Evolutionary conservation across 2,888 invertebrate genomes (phyloP), one percentile per base, ranked within the genome.

Genomic region (Hirtodrosophila duncani): DNA sequence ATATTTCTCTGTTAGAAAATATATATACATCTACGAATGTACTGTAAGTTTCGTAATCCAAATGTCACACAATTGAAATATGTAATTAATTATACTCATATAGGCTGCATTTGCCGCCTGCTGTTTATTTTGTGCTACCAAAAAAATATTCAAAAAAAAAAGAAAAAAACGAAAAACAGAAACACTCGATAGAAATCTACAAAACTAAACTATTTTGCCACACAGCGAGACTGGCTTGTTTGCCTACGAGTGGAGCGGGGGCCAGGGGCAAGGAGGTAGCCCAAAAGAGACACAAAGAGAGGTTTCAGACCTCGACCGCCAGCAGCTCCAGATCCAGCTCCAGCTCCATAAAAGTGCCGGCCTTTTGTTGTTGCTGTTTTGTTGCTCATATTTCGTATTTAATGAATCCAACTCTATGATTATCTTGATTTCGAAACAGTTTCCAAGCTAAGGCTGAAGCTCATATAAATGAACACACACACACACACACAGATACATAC

Each of bases 131-230:
- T 62, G 46, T 75, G 71, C 71, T 80, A 70, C 70, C 79, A 78
- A 65, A 53, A 48, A 46, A 10, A 20, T 9, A 3, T 9, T n/a
- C n/a, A n/a, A 18, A 3, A 20, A 44, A 44, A 13, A 37, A 45
- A 41, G 20, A 45, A 45, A 39, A 44, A 44, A 42, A 20, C 9
- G n/a, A 9, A 27, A 38, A 43, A 16, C 44, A 30, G 30, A 31
- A 31, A 23, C 18, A 49, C 48, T 78, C 61, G 72, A 72, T 72
- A 53, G 48, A 69, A 78, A 81, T 72, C 72, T 72, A 81, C 63
- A 72, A 78, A 72, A 72, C 81, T 72, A 72, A n/a, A n/a, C n/a
- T n/a, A n/a, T n/a, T 72, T 72, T 81, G 81, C 72, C 81, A 72
- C 79, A 67, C 67, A 62, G 24, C 29, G 59, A 6, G 31, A 44